These are phyloP conservation scores for Ptilodon capucinus DNA, from an alignment of 2,888 invertebrate species.

Conservation along the genomic window DNA sequence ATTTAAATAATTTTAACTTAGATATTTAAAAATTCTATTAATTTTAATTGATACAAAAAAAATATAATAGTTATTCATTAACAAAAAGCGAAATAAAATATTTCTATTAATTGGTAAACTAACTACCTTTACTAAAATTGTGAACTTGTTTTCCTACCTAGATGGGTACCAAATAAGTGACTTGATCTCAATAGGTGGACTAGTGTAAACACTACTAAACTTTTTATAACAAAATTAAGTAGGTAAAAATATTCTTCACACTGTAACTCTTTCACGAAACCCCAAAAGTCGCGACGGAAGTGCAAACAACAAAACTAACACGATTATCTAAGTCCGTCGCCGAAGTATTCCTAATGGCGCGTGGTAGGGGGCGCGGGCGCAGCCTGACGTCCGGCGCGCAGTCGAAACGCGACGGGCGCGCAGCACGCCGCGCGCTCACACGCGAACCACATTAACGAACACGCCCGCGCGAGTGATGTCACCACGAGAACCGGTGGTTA, in stretches of 20 bases:
- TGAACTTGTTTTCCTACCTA: too few species aligned
- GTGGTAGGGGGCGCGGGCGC: slow-evolving; percentile 53
- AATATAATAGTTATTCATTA: too few species aligned
- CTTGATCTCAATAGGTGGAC: neutral
- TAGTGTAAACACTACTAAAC: neutral
- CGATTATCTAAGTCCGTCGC: slow-evolving; percentile 54
- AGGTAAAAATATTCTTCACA: slow-evolving; percentile 3
- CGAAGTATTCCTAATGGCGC: slow-evolving; percentile 28
- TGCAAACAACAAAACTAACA: slow-evolving; percentile 45
- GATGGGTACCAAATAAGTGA: too few species aligned
- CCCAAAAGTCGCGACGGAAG: slow-evolving; percentile 38
- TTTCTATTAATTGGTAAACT: too few species aligned
- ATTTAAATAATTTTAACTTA: too few species aligned
- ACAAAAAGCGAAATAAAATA: too few species aligned
- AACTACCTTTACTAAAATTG: too few species aligned
- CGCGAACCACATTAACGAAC: slow-evolving; percentile 31
- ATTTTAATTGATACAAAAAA: too few species aligned
- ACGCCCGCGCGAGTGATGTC: slow-evolving; percentile 68
- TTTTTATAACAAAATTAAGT: neutral
- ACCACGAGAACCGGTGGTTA: slow-evolving; percentile 55
- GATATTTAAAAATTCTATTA: too few species aligned
- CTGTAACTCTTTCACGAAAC: slow-evolving; percentile 17
- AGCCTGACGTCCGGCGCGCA: slow-evolving; percentile 41
- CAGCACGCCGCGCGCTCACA: slow-evolving; percentile 59
- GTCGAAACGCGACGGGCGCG: slow-evolving; percentile 68